Evolutionary conservation across 1,140 invertebrate genomes (phyloP), one percentile per base, ranked within the genome.

Genomic region (Pseudobourletiella spinata): DNA sequence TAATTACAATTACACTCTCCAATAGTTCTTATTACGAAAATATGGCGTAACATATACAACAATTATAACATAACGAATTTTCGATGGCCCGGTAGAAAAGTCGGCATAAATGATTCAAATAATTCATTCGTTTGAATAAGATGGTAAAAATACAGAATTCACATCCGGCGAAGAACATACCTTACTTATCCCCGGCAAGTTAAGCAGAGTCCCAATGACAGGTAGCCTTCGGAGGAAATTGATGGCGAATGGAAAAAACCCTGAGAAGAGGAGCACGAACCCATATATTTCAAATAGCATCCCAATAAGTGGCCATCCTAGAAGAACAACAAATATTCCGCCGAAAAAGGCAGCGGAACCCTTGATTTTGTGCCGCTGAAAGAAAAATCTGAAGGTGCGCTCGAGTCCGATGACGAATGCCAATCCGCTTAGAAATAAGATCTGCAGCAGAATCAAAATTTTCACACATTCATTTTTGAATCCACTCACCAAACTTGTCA

Each of bases 361-460:
- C 82, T 89, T 95, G 3, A 93, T 75, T 83, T 99, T 99, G 74
- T 99, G 94, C 59, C 84, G 79, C 82, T 99, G 95, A 76, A 99
- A 99, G 78, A 99, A 99, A 75, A 99, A 99, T 72, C 88, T 84
- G 70, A 98, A 86, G 26, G 95, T 98, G 74, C 95, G 80, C 77
- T 95, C 88, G 35, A 98, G 79, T 1, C 96, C 96, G 72, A 99
- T 98, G 1, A 99, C 91, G 79, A 95, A 95, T 43, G 87, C 90
- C 44, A 99, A 80, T 25, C 97, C 97, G 70, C 84, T 81, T 69
- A 99, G 86, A 76, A 99, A 99, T 30, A 99, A 79, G 63, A 98
- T 90, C 89, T 91, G n/a, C 32, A 39, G n/a, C 32, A 39, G n/a
- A 39, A 11, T 39, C n/a, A 39, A n/a, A 11, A 39, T 39, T n/a